Conservation (phyloP, 1,140 invertebrate genomes). For the Drosophila pachea region DNA sequence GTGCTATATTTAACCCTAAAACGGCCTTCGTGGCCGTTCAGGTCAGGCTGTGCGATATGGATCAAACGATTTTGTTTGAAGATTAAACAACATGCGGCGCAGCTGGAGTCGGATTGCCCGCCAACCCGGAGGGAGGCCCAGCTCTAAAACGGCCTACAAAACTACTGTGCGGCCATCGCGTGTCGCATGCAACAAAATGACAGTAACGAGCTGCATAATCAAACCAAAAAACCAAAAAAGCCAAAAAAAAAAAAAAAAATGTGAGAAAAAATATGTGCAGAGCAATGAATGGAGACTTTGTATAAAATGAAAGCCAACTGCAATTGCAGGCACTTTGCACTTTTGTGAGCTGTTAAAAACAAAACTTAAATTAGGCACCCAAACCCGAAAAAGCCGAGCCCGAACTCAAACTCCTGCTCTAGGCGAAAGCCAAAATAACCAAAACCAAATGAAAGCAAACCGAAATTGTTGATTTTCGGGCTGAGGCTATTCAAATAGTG, state of each 20-base stretch:
- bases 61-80: slow-evolving; percentile 75
- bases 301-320: slow-evolving; percentile 16
- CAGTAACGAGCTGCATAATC: slow-evolving; percentile 46
- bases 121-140: neutral
- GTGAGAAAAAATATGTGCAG: neutral
- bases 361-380: slow-evolving; percentile 69
- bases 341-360: slow-evolving; percentile 53
- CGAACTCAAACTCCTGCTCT: neutral
- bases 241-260: slow-evolving; percentile 1
- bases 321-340: slow-evolving; percentile 70
- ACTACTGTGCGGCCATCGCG: slow-evolving; percentile 49
- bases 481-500: slow-evolving; percentile 61
- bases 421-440: slow-evolving; percentile 11
- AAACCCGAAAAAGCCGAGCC: slow-evolving; percentile 27
- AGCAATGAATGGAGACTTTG: neutral
- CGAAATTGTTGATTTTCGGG: slow-evolving; percentile 54
- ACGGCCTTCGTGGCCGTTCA: neutral
- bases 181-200: slow-evolving; percentile 71
- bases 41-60: slow-evolving; percentile 52
- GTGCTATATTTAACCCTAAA: slow-evolving; percentile 5
- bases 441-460: slow-evolving; percentile 13
- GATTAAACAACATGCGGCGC: slow-evolving; percentile 64
- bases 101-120: slow-evolving; percentile 19
- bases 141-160: slow-evolving; percentile 47
- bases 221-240: slow-evolving; percentile 6